Evolutionary conservation across 1,140 invertebrate species (phyloP), one percentile per base, ranked within the genome.

Genomic region (Drosophila pallidifrons): DNA sequence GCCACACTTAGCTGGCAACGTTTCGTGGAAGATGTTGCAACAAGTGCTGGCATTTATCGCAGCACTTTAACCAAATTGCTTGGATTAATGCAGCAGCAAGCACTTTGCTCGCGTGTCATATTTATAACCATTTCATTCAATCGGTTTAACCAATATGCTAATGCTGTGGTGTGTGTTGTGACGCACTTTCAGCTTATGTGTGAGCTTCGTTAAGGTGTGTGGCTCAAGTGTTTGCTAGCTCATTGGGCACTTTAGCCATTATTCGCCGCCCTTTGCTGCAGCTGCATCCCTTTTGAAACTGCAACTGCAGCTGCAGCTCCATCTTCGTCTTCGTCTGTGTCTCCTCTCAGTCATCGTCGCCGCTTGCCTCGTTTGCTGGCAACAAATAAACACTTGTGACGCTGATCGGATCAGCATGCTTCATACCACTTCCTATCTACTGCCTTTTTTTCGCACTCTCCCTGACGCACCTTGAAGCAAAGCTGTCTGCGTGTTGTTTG

Each of bases 361-460:
- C 35, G 13, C 49, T 15, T 46, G 60, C 68, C 20, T 25, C 76
- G 82, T 87, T 79, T 82, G 65, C 82, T 47, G 57, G 75, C 82
- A 66, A 82, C 83, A 87, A 87, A 86, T 82, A 88, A 87, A 79
- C 83, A 88, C 82, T 82, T 87, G 64, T 88, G 76, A 82, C 79
- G 60, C 72, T 79, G 76, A 87, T 87, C 79, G 75, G 79, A 86
- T 86, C 82, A 82, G 54, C 49, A 47, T 52, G 57, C 16, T 63
- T 43, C 38, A 45, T 35, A 58, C 47, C 25, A 5, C 10, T 13
- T 1, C n/a, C 10, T 11, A 16, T 54, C 43, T 20, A 25, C 32
- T 8, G 3, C 15, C 10, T 8, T 28, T 6, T 25, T 25, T 25
- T 25, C 20, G 20, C 20, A 25, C 20, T 25, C 11, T 16, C 11